Evolutionary conservation across 1,140 invertebrate genomes (phyloP), one percentile per base, ranked within the genome.

Genomic region (Phortica variegata): DNA sequence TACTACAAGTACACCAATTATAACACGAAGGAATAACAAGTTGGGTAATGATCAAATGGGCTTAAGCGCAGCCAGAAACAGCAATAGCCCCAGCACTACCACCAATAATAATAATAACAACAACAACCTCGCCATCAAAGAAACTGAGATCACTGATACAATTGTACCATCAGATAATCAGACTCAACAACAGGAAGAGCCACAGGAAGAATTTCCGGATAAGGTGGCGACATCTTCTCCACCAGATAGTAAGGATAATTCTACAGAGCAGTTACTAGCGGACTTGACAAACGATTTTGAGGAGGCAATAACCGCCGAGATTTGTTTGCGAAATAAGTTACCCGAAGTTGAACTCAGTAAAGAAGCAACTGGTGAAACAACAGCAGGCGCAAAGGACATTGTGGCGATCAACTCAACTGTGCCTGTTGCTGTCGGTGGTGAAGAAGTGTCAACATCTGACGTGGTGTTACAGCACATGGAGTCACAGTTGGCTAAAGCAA

Each of bases 251-350:
- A 72, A 72, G 39, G 62, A 63, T 39, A 73, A 53, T 15, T 63
- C 70, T 15, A 68, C 70, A 8, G 65, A 58, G 1, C 62, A 70
- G 44, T 52, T 73, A 18, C 50, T 74, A 37, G 71, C 61, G 21
- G 59, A 69, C 53, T 44, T 74, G 29, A 65, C 60, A 8, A 68
- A 39, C 23, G 54, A 69, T 32, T 60, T 72, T 12, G 61, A 65
- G 38, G 71, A 73, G 44, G 52, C 66, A 1, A 68, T 73, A 15
- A 59, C 66, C 13, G 71, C 71, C 1, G 66, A 73, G 33, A 68
- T 74, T 51, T 74, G 71, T 26, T 44, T 74, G 19, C 58, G 70
- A 7, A 73, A 74, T 33, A 71, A 68, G 15, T 39, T 73, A 37
- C 58, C 61, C n/a, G 70, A 73, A 21, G 56, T 68, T 0, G 65